Base-by-base conservation (phyloP, 2,888 invertebrate genomes). In the Ptychoptera contaminata region DNA sequence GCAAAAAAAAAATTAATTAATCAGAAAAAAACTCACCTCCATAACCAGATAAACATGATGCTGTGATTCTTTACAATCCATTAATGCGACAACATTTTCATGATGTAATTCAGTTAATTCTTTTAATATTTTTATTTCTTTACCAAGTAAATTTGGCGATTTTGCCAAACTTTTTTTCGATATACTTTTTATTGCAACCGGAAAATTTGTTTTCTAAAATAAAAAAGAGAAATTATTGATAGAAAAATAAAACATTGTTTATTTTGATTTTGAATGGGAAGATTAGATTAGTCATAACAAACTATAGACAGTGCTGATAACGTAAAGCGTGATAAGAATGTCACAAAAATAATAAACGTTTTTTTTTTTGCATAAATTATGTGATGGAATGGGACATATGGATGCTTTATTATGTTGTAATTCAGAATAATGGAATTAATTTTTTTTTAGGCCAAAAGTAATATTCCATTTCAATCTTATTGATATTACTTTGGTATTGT, bases 71-170 rank as follows among this genome's bases (percentile, higher is more conserved):
- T 94, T 92, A 70, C 96, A 98, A 69, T 97, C 94, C 65, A 94
- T 75, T 58, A 98, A 76, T 30, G 93, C 90, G 44, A 99, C 98
- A 51, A 98, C 90, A 76, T 98, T 97, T 59, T 96, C 93, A 74
- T 98, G 97, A 67, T 97, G 92, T 44, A 97, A 73, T 62, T 88
- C 88, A 23, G 96, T 96, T 59, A 98, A 69, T 69, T 98, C 97
- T 73, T 94, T 92, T 44, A 99, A 74, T 58, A 98, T 98, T 71
- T 96, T 96, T 53, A 98, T 98, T 71, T 98, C 98, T 65, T 99
- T 99, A 50, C 90, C 90, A 39, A 99, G 77, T 51, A 98, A 76
- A 68, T 91, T 94, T 64, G 96, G 94, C 40, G 94, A 93, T 67
- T 98, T 98, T 47, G 88, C 85, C 55, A 98, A 74, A 58, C 90